Base-by-base conservation (phyloP, 1,140 invertebrate species). In the Drosophila equinoxialis region DNA sequence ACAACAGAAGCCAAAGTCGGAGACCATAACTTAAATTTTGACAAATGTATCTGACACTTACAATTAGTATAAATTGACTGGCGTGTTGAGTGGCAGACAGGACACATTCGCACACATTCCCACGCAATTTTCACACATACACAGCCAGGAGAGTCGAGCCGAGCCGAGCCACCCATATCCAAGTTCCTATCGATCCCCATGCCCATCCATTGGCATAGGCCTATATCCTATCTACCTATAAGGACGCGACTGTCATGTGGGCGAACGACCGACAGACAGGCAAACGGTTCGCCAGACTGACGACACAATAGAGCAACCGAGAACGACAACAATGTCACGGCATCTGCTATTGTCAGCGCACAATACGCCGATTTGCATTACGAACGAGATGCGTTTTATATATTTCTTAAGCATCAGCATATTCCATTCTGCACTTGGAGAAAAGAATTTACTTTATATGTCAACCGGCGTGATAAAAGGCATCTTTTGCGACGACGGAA, bases 11-110 rank as follows among this genome's bases (percentile, higher is more conserved):
- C 42, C 62, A 59, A 74, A 77, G 75, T 78, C 57, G 8, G 76
- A 71, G 81, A 77, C 83, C 83, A 86, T 86, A 86, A 86, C 83
- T 86, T 86, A 86, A 86, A 86, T 82, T 86, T 86, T 86, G 83
- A 86, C 83, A 87, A 87, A 87, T 87, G 83, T 87, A 87, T 87
- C 77, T 87, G 83, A 87, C 83, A 87, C 84, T 84, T 87, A 87
- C 83, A 87, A 86, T 86, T 86, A 86, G 83, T 86, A 86, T 86
- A 86, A 86, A 86, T 86, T 86, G 83, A 86, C 83, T 86, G 83
- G 84, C 83, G 81, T 86, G 83, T 86, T 86, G 84, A 86, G 83
- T 86, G 83, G 76, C 77, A 62, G 66, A 70, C 58, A 61, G 17
- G 17, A 37, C 65, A 57, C 30, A 37, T 58, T 17, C 57, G 65